phyloP scores from a whole-genome alignment of 2,797 vertebrate genomes.

The Microchirus variegatus region DNA sequence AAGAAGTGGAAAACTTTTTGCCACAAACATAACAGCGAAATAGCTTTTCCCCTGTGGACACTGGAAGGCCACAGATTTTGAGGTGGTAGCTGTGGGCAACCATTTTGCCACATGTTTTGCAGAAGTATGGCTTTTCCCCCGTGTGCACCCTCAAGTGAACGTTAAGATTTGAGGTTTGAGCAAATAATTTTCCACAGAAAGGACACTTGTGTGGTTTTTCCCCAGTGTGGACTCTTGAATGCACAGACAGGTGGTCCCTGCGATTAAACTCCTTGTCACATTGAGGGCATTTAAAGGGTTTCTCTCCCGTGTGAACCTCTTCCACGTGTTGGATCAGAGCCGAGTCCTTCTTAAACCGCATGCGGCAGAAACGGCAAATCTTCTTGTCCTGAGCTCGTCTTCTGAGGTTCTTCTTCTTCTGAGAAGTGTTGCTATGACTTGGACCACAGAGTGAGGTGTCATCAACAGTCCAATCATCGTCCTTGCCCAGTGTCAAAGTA shows the following conservation, averaged over 20 bases:
- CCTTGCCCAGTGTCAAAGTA: conserved; percentile 6
- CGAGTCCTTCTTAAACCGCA: background rate
- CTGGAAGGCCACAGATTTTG: background rate
- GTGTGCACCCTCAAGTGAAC: conserved; percentile 35
- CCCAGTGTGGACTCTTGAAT: conserved; percentile 46
- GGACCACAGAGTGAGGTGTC: background rate
- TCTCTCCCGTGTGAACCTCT: background rate
- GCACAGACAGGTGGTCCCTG: conserved; percentile 22
- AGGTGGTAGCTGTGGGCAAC: conserved; percentile 1
- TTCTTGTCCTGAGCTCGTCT: background rate
- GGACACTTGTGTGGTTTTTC: conserved; percentile 43
- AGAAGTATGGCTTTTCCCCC: conserved; percentile 30
- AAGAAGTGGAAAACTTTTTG: background rate
- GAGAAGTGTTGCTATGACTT: background rate
- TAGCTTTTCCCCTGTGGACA: background rate
- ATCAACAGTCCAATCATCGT: background rate
- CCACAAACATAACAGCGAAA: conserved; percentile 6
- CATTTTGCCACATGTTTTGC: conserved; percentile 21
- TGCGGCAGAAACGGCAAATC: conserved; percentile 34
- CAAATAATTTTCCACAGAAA: conserved; percentile 26
- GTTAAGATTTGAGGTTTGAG: conserved; percentile 14
- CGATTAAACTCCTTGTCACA: conserved; percentile 21
- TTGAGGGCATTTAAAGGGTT: conserved; percentile 21
- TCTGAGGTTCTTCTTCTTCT: background rate
- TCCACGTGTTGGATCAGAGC: conserved; percentile 2